phyloP scores from a whole-genome alignment of 2,888 invertebrate species.

The Macrophya alboannulata region DNA sequence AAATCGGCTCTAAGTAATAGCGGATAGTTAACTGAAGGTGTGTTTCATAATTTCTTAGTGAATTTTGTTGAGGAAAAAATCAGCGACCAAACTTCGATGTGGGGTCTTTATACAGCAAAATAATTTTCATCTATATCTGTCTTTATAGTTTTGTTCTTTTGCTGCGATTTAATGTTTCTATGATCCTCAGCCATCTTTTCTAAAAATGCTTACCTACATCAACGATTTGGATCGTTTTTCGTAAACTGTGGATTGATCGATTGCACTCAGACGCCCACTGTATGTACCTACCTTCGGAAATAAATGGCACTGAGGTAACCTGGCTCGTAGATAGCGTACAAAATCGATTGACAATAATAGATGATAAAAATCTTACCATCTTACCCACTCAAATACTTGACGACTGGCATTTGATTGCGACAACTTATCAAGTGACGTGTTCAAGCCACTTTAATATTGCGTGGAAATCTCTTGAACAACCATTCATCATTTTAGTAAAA shows the following conservation, averaged over 20 bases:
- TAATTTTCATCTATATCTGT: background rate
- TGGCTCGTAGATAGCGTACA: background rate
- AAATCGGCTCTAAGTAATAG: background rate
- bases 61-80: background rate
- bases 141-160: too few relatives aligned
- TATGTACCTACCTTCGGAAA: constrained; percentile 4
- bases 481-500: constrained; percentile 5
- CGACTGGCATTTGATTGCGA: constrained; percentile 17
- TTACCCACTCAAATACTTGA: background rate
- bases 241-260: constrained; percentile 25
- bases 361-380: constrained; percentile 13
- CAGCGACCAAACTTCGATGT: background rate
- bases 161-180: background rate
- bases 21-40: background rate
- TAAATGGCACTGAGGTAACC: background rate
- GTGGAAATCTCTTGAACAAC: background rate
- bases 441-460: background rate
- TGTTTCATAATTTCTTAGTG: background rate
- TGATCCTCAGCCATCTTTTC: background rate
- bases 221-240: background rate
- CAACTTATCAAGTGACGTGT: constrained; percentile 25
- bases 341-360: constrained; percentile 33
- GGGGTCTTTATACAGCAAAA: too few relatives aligned
- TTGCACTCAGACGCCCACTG: background rate
- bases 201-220: background rate